A percentile compares a stretch with the other conserved stretches of the same genome.
Conservation (phyloP, 2,888 invertebrate species). For the Pseudococcus longispinus region DNA sequence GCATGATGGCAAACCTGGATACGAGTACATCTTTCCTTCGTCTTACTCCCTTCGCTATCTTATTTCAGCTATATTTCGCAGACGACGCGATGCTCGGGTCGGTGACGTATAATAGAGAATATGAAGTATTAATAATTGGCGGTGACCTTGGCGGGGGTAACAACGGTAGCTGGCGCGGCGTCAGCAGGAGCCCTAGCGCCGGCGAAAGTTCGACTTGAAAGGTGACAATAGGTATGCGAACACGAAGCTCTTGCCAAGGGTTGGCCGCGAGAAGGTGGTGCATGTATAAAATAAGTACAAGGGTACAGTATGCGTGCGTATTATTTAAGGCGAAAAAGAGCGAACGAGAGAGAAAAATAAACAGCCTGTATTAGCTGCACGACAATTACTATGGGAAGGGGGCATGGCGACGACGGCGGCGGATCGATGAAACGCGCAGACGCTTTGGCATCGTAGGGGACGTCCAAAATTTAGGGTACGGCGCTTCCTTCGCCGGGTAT, state of each 20-base stretch:
- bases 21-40: neutral
- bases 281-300: neutral
- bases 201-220: neutral
- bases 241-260: neutral
- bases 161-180: neutral
- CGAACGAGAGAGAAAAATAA: constrained; percentile 59
- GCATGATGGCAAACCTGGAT: neutral
- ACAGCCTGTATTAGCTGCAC: constrained; percentile 61
- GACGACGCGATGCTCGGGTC: neutral
- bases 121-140: neutral
- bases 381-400: constrained; percentile 60
- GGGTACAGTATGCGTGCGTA: neutral
- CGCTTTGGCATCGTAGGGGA: constrained; percentile 57
- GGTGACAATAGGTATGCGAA: constrained; percentile 36
- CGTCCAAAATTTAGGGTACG: constrained; percentile 17
- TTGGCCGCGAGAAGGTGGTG: neutral
- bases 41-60: neutral
- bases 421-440: constrained; percentile 57
- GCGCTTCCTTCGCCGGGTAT: neutral
- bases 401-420: constrained; percentile 58
- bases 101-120: neutral
- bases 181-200: too few relatives aligned
- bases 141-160: neutral
- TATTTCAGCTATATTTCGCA: neutral
- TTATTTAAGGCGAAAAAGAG: constrained; percentile 60